phyloP scores from a whole-genome alignment of 2,113 vertebrate genomes.

The Aptenodytes forsteri region DNA sequence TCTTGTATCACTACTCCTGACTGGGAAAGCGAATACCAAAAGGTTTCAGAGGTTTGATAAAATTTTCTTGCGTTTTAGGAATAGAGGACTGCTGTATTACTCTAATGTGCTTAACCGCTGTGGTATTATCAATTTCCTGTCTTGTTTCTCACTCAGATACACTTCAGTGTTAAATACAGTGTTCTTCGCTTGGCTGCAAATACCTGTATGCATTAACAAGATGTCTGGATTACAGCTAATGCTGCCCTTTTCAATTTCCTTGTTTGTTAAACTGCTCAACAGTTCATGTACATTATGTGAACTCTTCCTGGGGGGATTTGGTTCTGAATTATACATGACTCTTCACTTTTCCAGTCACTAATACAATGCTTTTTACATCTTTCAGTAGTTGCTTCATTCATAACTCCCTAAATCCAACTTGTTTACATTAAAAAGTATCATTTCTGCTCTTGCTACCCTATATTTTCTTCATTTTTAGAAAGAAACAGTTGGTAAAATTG shows the following conservation, averaged over 20 bases:
- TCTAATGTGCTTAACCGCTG: background rate
- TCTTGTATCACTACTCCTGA: background rate
- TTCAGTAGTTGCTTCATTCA: background rate
- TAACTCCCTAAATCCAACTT: background rate
- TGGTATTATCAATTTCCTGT: background rate
- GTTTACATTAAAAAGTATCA: background rate
- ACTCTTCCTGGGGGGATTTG: background rate
- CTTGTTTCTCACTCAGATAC: background rate
- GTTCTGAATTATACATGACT: conserved; percentile 21
- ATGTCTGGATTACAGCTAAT: background rate
- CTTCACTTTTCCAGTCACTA: background rate
- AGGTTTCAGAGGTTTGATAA: background rate
- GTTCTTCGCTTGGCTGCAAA: background rate
- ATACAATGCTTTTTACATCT: background rate
- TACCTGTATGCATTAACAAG: background rate
- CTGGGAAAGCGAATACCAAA: background rate
- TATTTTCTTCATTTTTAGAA: background rate
- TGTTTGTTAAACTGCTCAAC: background rate
- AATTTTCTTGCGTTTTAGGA: background rate
- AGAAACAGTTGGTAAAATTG: background rate
- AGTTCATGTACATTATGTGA: background rate
- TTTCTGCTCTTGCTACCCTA: background rate
- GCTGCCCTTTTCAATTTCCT: background rate
- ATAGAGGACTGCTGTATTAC: background rate
- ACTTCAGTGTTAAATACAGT: background rate